Evolutionary conservation across 2,797 vertebrate species (phyloP), one percentile per base, ranked within the genome.

Genomic region (Argya squamiceps): DNA sequence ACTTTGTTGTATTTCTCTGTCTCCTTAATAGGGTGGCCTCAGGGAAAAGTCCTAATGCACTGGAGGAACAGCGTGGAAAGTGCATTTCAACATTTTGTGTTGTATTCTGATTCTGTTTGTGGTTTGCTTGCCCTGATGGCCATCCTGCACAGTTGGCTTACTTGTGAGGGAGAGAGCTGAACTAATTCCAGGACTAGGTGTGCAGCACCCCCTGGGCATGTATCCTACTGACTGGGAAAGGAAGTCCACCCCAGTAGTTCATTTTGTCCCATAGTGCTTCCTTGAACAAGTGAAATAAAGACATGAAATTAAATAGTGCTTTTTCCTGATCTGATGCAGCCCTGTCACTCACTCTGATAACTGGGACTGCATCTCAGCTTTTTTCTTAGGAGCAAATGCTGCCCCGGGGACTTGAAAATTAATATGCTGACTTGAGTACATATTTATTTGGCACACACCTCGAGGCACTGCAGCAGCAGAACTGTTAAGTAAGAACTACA

Each of bases 391-490:
- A 94, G 39, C 32, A 88, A 75, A 75, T 44, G 29, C 62, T 94
- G 58, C 69, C 73, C 53, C 24, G 4, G 11, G 39, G 73, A 77
- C 19, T 63, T 89, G 62, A 44, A 92, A 91, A 84, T 95, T 27
- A 93, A 30, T 74, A 62, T 44, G 78, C 76, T 91, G 39, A 65
- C 88, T 84, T 93, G 73, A 81, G 53, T 68, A 92, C 93, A 91
- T 91, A 89, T 36, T 32, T 95, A 49, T 92, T 92, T 85, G 71
- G 43, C 37, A 50, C 36, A 58, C 23, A 65, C 34, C 46, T 85
- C 4, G 27, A 73, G 75, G 89, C 73, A 37, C 12, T 69, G 53
- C 50, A 84, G 46, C 53, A 83, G 21, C 14, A 59, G 26, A 75
- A 58, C 27, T 44, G 32, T 59, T 78, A 73, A 83, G 76, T 75